Conservation (phyloP, 2,113 vertebrate species). For the Nothocercus nigrocapillus region DNA sequence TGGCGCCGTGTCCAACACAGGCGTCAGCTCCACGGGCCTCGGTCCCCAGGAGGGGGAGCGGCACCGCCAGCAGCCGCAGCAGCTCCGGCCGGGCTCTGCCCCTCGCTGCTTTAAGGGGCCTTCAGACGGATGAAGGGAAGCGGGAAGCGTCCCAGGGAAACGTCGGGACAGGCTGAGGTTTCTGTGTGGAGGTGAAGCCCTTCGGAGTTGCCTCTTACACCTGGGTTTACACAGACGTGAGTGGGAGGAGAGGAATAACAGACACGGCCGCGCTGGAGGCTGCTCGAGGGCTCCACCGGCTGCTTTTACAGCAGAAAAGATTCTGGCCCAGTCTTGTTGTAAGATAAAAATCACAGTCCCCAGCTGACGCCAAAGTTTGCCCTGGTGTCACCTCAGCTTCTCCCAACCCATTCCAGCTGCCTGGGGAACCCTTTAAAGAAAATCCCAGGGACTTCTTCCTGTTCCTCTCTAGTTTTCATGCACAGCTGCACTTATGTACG, state of each 20-base stretch:
- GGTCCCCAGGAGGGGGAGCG: too few relatives aligned
- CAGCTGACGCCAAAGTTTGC: not conserved
- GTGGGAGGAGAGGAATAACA: not conserved
- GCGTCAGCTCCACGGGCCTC: too few relatives aligned
- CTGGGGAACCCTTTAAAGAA: not conserved
- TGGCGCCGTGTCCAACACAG: too few relatives aligned
- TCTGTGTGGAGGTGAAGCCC: too few relatives aligned
- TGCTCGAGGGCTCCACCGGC: not conserved
- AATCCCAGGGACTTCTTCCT: not conserved
- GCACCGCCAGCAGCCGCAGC: too few relatives aligned
- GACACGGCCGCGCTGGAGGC: accelerated
- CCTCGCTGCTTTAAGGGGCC: too few relatives aligned
- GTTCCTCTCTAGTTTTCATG: not conserved
- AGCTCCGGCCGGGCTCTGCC: too few relatives aligned
- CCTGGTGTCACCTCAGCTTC: too few relatives aligned
- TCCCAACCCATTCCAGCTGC: accelerated
- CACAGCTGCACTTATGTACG: accelerated
- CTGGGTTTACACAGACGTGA: accelerated
- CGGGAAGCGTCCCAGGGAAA: too few relatives aligned
- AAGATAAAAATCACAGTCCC: accelerated
- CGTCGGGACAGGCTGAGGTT: too few relatives aligned
- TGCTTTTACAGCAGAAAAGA: not conserved
- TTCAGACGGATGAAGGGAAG: too few relatives aligned
- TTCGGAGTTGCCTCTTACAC: not conserved
- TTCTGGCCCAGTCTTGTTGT: not conserved